Evolutionary conservation across 64 coral and sea anemone genomes (phyloP).

Genomic region (Montipora foliosa): DNA sequence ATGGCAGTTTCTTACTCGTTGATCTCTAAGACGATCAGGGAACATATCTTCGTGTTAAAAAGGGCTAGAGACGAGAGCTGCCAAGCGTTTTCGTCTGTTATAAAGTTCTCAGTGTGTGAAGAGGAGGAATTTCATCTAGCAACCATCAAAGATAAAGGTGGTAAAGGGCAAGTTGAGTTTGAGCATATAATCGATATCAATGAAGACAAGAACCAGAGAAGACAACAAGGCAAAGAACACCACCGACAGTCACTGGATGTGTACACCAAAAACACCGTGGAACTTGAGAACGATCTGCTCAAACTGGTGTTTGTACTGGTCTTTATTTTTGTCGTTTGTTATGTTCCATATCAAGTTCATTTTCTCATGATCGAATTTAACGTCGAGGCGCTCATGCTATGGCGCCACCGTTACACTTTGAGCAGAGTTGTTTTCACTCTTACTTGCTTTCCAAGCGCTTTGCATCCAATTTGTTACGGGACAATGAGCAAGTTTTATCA

Average conservation of each 20-base stretch:
- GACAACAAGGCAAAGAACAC: background rate
- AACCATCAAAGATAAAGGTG: background rate
- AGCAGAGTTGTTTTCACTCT: conserved; percentile 10
- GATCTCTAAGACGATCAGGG: conserved; percentile 60
- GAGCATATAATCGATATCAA: background rate
- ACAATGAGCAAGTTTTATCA: conserved; percentile 77
- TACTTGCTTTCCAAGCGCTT: conserved; percentile 53
- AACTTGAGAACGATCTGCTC: conserved; percentile 49
- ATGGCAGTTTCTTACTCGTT: conserved; percentile 69
- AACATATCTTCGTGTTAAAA: conserved; percentile 70
- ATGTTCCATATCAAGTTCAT: conserved; percentile 50
- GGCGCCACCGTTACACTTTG: conserved; percentile 29
- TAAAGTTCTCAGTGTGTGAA: background rate
- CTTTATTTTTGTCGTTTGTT: conserved; percentile 62
- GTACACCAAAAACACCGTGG: conserved; percentile 28
- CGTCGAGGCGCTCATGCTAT: background rate
- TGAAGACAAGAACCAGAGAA: background rate
- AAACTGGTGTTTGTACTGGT: conserved; percentile 70
- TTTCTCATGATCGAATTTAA: conserved; percentile 53
- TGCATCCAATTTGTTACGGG: conserved; percentile 80
- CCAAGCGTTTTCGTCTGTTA: background rate
- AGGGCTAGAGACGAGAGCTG: conserved; percentile 8
- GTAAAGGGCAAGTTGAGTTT: background rate
- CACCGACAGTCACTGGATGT: background rate
- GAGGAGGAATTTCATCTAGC: background rate